These are phyloP conservation scores for Salarias fasciatus DNA, from an alignment of 2,797 vertebrate species.

Conservation along the genomic window DNA sequence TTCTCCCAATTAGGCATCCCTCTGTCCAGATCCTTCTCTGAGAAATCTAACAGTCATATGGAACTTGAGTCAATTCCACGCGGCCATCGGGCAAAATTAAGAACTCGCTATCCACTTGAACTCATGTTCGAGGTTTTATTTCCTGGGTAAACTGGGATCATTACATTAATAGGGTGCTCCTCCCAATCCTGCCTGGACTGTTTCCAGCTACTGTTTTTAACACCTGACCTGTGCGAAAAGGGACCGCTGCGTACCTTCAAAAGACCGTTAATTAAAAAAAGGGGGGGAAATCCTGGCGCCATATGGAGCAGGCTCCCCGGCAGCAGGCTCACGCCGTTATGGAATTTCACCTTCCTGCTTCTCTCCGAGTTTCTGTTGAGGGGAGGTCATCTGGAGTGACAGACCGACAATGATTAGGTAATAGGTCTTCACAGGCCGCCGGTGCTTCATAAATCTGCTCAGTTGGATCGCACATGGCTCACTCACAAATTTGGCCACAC, in stretches of 20 bases:
- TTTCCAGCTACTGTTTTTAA: conserved; percentile 38
- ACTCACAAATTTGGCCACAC: conserved; percentile 16
- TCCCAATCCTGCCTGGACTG: background rate
- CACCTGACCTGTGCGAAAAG: conserved; percentile 47
- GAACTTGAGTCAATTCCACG: no score
- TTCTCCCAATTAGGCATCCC: no score
- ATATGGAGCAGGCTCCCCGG: conserved; percentile 57
- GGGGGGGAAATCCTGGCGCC: conserved; percentile 28
- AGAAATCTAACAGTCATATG: no score
- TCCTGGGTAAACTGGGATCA: no score
- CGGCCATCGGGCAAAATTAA: no score
- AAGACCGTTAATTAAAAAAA: conserved; percentile 72
- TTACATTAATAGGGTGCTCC: background rate
- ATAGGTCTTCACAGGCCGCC: conserved; percentile 56
- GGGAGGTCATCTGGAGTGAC: conserved; percentile 68
- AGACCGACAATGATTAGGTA: conserved; percentile 65
- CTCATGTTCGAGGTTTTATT: no score
- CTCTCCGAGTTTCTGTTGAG: conserved; percentile 55
- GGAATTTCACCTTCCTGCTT: conserved; percentile 51
- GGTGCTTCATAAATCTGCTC: conserved; percentile 42
- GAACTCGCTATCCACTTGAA: no score
- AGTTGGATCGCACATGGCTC: conserved; percentile 43
- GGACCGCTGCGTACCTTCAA: conserved; percentile 42
- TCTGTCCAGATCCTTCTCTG: no score
- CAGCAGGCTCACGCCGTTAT: conserved; percentile 54